Percentiles rank a stretch among this genome's conserved stretches.
phyloP scores from a whole-genome alignment of 2,113 vertebrate genomes.

The Neodontobutis hainanensis region DNA sequence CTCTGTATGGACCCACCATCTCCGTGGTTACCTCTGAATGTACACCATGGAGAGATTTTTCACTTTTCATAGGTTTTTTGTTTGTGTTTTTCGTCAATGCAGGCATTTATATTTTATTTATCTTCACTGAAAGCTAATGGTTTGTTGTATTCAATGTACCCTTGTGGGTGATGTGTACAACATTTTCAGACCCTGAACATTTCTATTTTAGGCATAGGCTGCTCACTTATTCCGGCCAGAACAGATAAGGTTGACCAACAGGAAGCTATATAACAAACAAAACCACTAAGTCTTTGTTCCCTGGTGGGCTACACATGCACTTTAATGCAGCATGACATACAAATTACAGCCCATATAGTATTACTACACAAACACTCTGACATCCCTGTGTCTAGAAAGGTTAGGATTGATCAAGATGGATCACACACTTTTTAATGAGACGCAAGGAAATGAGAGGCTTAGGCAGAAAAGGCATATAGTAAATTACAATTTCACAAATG shows the following conservation, averaged over 20 bases:
- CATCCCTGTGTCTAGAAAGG: conserved; percentile 1
- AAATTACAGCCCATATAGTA: conserved; percentile 21
- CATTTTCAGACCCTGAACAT: conserved; percentile 14
- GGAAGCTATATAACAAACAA: conserved; percentile 43
- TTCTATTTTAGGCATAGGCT: conserved; percentile 3
- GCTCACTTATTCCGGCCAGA: conserved; percentile 12
- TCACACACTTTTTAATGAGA: not conserved
- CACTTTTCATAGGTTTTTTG: too few relatives aligned
- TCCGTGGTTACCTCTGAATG: too few relatives aligned
- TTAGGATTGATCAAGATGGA: not conserved
- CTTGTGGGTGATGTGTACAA: conserved; percentile 4
- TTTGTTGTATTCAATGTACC: too few relatives aligned
- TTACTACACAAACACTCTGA: not conserved
- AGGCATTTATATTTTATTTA: too few relatives aligned
- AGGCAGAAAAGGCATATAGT: too few relatives aligned
- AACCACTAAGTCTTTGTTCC: conserved; percentile 21
- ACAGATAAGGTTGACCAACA: conserved; percentile 39
- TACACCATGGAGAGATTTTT: too few relatives aligned
- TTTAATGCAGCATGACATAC: conserved; percentile 2
- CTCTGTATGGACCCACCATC: too few relatives aligned
- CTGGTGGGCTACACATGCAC: conserved; percentile 8
- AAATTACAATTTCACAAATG: too few relatives aligned
- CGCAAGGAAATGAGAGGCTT: too few relatives aligned
- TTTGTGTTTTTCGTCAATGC: too few relatives aligned
- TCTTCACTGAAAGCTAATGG: too few relatives aligned